Evolutionary conservation across 1,140 invertebrate species (phyloP), one percentile per base, ranked within the genome.

Genomic region (Oscheius sp.): DNA sequence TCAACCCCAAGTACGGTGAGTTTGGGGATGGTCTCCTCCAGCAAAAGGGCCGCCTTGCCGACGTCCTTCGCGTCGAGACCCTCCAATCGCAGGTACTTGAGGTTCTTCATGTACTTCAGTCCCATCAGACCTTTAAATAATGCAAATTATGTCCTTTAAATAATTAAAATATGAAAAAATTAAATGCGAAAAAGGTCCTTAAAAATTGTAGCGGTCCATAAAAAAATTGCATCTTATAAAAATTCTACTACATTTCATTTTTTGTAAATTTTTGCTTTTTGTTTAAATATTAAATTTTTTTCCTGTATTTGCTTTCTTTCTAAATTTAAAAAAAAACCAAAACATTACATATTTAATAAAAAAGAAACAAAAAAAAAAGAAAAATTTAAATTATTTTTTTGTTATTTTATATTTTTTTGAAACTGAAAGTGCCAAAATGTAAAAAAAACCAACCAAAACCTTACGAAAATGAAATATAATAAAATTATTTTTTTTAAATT

Each of bases 41-140:
- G 55, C 59, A 85, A 62, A 3, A 86, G 35, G 18, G 78, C 80
- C n/a, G 80, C 73, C 49, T 87, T 77, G n/a, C 80, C 79, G 3
- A 82, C 26, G 58, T 85, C 71, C 29, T 80, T 69, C 7, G 84
- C 77, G 38, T 81, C 75, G 29, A 86, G 73, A n/a, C 85, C 79
- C 42, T 79, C 78, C 35, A 86, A 58, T 45, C 79, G 77, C n/a
- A 86, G 63, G 68, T 79, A 77, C 68, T 82, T 78, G 18, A 86
- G 70, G 28, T 86, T 85, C 84, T 79, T 81, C 66, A 90, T 80
- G 76, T 88, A 88, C 74, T 90, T 90, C 0, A 93, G 73, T 61
- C 88, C 88, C 34, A 88, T 85, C 13, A 93, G 78, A 20, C 90
- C 90, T 75, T 10, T 42, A 36, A 46, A n/a, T n/a, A n/a, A n/a